Evolutionary conservation across 2,113 vertebrate genomes (phyloP).

Genomic region (Oreotrochilus melanogaster): DNA sequence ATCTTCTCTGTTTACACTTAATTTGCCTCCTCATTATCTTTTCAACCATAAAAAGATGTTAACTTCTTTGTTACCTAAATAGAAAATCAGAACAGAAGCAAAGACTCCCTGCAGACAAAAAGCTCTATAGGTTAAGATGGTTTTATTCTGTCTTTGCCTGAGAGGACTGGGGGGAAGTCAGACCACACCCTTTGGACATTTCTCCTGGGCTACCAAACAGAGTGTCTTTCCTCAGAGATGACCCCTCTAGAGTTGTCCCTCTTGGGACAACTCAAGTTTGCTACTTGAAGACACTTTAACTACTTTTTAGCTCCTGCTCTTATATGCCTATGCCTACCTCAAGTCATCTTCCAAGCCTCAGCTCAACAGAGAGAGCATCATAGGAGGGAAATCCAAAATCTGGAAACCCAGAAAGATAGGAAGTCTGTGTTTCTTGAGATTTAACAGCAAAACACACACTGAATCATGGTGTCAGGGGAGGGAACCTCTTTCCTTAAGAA

Average conservation of each 20-base stretch:
- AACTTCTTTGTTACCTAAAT: neutral
- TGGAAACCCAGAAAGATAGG: neutral
- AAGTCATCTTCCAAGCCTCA: neutral
- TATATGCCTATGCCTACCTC: neutral
- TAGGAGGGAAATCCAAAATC: neutral
- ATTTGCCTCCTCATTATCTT: conserved; percentile 9
- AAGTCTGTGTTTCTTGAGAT: neutral
- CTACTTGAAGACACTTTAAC: neutral
- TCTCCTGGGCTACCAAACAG: neutral
- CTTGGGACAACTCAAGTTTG: rapidly evolving
- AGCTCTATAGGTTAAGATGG: neutral
- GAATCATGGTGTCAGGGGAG: neutral
- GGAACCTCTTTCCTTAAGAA: neutral
- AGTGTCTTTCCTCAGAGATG: neutral
- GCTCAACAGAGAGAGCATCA: neutral
- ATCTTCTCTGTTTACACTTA: conserved; percentile 1
- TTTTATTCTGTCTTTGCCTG: neutral
- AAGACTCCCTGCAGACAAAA: neutral
- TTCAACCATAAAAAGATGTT: neutral
- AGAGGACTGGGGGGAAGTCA: neutral
- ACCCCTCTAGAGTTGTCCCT: neutral
- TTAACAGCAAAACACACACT: neutral
- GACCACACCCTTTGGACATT: neutral
- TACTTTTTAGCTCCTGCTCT: neutral
- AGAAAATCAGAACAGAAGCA: neutral